Evolutionary conservation across 2,113 vertebrate genomes (phyloP).

Genomic region (Sminthopsis crassicaudata): DNA sequence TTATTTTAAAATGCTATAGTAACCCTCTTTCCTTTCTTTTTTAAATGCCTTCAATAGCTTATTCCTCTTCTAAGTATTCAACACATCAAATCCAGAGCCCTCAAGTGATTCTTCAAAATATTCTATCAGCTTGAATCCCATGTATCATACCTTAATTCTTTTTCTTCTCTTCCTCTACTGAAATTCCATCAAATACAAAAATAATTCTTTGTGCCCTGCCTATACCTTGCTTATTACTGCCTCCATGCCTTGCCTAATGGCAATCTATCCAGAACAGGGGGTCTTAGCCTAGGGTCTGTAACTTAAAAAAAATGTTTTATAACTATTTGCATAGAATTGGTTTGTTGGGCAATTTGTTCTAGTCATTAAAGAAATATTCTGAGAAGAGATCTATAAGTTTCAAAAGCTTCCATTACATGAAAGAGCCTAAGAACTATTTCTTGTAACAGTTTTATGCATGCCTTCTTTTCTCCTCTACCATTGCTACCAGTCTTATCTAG

Average conservation of each 20-base stretch:
- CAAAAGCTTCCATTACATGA: background rate
- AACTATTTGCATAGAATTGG: background rate
- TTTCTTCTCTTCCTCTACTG: background rate
- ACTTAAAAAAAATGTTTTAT: background rate
- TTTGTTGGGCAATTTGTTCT: background rate
- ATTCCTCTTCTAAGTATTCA: background rate
- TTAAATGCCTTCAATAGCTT: background rate
- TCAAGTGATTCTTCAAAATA: background rate
- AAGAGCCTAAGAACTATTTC: background rate
- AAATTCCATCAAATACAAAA: background rate
- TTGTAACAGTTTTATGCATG: background rate
- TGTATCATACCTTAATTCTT: background rate
- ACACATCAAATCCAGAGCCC: background rate
- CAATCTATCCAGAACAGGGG: background rate
- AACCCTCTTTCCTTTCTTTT: background rate
- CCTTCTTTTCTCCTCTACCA: background rate
- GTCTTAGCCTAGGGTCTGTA: background rate
- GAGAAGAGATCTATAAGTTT: background rate
- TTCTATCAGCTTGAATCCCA: background rate
- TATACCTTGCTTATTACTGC: background rate
- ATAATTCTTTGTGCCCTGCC: background rate
- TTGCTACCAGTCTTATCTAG: background rate
- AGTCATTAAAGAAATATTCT: background rate
- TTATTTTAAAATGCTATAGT: background rate
- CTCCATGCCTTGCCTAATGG: background rate